Conservation (phyloP, 2,113 vertebrate genomes). For the Dicrurus megarhynchus region DNA sequence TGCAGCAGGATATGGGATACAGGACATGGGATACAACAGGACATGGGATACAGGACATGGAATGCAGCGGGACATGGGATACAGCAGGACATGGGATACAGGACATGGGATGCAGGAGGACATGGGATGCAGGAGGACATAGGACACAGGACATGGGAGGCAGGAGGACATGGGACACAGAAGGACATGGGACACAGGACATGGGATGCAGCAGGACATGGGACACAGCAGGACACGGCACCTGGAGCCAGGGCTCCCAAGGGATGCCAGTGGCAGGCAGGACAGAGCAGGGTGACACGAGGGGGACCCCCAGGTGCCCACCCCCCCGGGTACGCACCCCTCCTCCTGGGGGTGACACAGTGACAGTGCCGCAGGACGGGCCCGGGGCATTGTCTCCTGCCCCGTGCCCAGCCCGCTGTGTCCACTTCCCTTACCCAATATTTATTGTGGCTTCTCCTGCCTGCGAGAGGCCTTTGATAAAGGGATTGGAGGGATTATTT, state of each 20-base stretch:
- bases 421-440: background rate
- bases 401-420: fast-evolving
- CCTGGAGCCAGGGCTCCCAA: background rate
- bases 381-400: background rate
- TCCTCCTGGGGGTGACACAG: background rate
- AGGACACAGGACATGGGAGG: too few species aligned
- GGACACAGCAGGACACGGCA: background rate
- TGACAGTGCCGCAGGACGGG: background rate
- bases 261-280: background rate
- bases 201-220: fast-evolving
- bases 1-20: too few species aligned
- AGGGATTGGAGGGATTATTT: background rate
- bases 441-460: background rate
- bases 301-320: background rate
- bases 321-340: fast-evolving
- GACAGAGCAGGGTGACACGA: background rate
- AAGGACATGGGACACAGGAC: background rate
- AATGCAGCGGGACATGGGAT: background rate
- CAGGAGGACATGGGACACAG: background rate
- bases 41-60: background rate
- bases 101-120: too few species aligned
- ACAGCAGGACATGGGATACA: background rate
- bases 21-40: background rate
- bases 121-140: fast-evolving
- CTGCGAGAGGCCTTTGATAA: background rate